These are phyloP conservation scores for Pristionchus mayeri DNA, from an alignment of 2,888 invertebrate genomes.

Conservation along the genomic window DNA sequence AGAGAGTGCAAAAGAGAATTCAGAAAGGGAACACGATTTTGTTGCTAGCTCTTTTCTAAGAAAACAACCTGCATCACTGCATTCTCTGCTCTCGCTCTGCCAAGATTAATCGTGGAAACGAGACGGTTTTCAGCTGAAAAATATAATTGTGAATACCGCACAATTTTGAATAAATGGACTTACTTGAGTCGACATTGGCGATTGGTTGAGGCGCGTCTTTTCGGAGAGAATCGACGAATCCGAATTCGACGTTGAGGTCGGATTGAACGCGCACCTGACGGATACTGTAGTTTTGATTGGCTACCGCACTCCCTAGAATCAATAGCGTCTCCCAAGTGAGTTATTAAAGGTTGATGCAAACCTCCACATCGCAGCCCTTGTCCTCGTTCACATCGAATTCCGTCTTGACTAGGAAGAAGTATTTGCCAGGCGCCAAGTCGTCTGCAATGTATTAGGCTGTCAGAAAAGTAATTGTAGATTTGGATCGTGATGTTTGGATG, in stretches of 20 bases:
- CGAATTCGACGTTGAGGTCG: slow-evolving; percentile 29
- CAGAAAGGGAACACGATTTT: neutral
- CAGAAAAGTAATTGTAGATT: no score
- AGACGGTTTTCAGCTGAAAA: slow-evolving; percentile 4
- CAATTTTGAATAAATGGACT: neutral
- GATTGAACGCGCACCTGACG: slow-evolving; percentile 44
- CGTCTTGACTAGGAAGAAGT: slow-evolving; percentile 1
- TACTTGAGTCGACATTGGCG: slow-evolving; percentile 46
- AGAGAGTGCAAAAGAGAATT: neutral
- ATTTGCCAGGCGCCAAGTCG: slow-evolving; percentile 39
- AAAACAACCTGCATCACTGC: neutral
- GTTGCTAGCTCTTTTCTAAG: neutral
- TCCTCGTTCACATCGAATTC: neutral
- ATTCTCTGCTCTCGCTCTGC: neutral
- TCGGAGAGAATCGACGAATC: slow-evolving; percentile 30
- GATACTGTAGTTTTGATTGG: no score
- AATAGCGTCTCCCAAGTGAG: neutral
- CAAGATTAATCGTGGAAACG: neutral
- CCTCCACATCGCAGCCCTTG: slow-evolving; percentile 41
- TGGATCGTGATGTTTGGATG: neutral
- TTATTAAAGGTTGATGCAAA: neutral
- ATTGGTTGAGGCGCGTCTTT: neutral
- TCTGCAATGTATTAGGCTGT: slow-evolving; percentile 34
- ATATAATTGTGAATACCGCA: neutral
- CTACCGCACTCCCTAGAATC: no score